Base-by-base conservation (phyloP, 2,888 invertebrate species). In the Chloroclysta siterata region DNA sequence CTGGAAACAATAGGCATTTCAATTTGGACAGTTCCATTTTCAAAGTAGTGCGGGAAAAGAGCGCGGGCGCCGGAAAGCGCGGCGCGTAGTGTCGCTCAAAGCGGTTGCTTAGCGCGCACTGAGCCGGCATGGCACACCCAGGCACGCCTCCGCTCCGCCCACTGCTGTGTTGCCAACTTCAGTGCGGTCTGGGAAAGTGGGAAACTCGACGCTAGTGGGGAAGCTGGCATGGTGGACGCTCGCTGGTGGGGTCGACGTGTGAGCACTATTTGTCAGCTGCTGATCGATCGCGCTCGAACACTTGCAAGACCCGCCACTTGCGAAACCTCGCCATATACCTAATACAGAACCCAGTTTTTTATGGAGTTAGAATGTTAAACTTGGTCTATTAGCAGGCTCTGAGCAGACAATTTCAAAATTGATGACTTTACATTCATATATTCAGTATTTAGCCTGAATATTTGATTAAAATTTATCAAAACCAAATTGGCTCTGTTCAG, bases 121-220 rank as follows among this genome's bases (percentile, higher is more conserved):
- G 79, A 77, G 64, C 55, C 72, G 80, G 77, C 79, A 80, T 72
- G 80, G 77, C 79, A 80, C 81, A 73, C 81, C 83, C 79, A 81
- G 82, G 78, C 78, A 80, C 85, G 84, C 84, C 85, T 82, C 77
- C 78, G 85, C 75, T 78, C 84, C 89, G 88, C 89, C 89, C 85
- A 87, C 85, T 80, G 78, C 62, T 75, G 68, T 71, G 84, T 65
- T 71, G 79, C 83, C 77, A 81, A 89, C 89, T 90, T 89, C 89
- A 83, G 81, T 63, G 63, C 76, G 79, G 80, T 84, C 74, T 69
- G 82, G 88, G 86, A 89, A 90, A 89, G 88, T 87, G 88, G 90
- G 88, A 90, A 90, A 89, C 82, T 83, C 81, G 87, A 86, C 87
- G 78, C 77, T 76, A 81, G 84, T 80, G 83, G 85, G 84, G 77